Percentiles rank a stretch among this genome's conserved stretches.
Evolutionary conservation across 2,113 vertebrate genomes (phyloP).

Genomic region (Tursiops truncatus): DNA sequence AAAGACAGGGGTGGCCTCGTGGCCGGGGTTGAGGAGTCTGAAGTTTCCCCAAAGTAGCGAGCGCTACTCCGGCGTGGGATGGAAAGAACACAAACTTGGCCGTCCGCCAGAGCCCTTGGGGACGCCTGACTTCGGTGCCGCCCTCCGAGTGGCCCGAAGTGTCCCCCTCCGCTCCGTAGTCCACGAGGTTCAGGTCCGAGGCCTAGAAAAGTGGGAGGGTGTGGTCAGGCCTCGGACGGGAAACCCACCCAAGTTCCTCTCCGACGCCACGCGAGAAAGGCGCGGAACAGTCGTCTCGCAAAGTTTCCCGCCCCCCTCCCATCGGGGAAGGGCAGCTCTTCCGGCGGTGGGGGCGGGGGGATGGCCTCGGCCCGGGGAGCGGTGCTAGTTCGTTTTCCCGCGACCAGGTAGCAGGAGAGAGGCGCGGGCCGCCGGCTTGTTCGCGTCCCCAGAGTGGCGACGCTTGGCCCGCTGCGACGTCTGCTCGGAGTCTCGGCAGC

Average conservation of each 20-base stretch:
- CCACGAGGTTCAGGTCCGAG: neutral
- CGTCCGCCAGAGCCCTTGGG: constrained; percentile 22
- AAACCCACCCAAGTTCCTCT: constrained; percentile 30
- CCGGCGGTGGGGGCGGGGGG: constrained; percentile 38
- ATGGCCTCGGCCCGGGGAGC: neutral
- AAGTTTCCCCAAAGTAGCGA: constrained; percentile 41
- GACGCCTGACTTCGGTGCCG: neutral
- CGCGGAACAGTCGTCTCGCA: constrained; percentile 8
- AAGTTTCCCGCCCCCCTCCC: constrained; percentile 17
- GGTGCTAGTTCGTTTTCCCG: neutral
- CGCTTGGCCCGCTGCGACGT: constrained; percentile 20
- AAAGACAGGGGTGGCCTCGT: constrained; percentile 6
- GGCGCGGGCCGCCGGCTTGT: neutral
- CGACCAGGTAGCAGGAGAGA: neutral
- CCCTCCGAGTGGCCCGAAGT: neutral
- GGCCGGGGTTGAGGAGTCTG: neutral
- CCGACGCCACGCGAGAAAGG: constrained; percentile 7
- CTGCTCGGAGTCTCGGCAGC: constrained; percentile 18
- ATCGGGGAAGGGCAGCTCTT: constrained; percentile 38
- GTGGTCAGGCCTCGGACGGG: neutral
- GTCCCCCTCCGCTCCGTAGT: neutral
- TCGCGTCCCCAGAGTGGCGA: neutral
- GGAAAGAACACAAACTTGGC: constrained; percentile 62
- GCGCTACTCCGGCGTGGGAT: constrained; percentile 25
- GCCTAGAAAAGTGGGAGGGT: neutral